Evolutionary conservation across 2,888 invertebrate species (phyloP).

Genomic region (Erebia palarica): DNA sequence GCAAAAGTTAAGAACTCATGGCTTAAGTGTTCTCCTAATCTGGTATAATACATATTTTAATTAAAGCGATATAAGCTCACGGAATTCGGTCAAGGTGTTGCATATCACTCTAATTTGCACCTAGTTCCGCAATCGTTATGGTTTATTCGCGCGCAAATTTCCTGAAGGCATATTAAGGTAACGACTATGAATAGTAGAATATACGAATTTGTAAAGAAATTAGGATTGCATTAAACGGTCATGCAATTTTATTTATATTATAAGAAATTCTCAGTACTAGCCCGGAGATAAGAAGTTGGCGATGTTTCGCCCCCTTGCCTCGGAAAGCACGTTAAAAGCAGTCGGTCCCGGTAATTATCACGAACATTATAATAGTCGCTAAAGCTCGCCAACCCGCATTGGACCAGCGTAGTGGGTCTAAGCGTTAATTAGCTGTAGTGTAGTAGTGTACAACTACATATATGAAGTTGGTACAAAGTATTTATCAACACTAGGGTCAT

Average conservation of each 20-base stretch:
- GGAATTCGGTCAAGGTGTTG: slow-evolving; percentile 35
- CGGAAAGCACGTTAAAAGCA: no score
- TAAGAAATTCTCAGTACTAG: no score
- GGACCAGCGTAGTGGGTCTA: no score
- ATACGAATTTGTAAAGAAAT: background rate
- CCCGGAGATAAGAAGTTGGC: no score
- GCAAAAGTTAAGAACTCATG: slow-evolving; percentile 1
- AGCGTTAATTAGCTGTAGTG: no score
- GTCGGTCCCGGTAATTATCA: no score
- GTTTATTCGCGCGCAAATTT: slow-evolving; percentile 14
- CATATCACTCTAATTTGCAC: slow-evolving; percentile 20
- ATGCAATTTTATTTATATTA: background rate
- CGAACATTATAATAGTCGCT: no score
- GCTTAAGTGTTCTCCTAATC: slow-evolving; percentile 26
- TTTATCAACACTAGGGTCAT: no score
- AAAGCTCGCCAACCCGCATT: no score
- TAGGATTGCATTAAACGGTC: background rate
- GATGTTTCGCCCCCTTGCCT: no score
- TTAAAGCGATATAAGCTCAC: slow-evolving; percentile 32
- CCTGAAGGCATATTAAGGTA: slow-evolving; percentile 10
- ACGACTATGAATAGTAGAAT: background rate
- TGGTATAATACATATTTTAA: slow-evolving; percentile 39
- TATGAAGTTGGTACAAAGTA: no score
- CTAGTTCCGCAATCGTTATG: background rate
- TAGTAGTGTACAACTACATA: no score